A percentile compares a stretch with the other conserved stretches of the same genome.
Evolutionary conservation across 2,113 vertebrate species (phyloP).

Genomic region (Rafetus swinhoei): DNA sequence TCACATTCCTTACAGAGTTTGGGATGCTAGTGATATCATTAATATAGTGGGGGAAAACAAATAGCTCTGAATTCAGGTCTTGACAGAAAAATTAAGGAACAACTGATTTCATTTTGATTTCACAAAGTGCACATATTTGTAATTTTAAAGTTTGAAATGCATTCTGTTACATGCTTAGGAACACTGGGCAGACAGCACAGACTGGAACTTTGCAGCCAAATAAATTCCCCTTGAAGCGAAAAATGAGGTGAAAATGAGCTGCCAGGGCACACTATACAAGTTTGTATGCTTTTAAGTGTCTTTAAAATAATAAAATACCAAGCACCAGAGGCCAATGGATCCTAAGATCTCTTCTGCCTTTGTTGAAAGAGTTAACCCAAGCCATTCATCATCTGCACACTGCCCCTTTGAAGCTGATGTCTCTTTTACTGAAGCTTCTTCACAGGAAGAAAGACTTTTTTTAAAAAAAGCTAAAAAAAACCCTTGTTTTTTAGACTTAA

Average conservation of each 20-base stretch:
- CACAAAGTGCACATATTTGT: not conserved
- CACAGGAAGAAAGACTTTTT: not conserved
- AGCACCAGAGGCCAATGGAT: not conserved
- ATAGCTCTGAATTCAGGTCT: not conserved
- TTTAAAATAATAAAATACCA: not conserved
- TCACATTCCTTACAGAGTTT: not conserved
- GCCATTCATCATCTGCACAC: fast-evolving
- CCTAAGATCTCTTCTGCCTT: not conserved
- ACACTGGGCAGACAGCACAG: not conserved
- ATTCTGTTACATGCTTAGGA: not conserved
- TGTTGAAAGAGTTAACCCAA: not conserved
- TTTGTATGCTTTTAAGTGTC: not conserved
- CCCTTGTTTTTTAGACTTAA: fast-evolving
- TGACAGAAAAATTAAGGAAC: not conserved
- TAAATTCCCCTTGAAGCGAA: not conserved
- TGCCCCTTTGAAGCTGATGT: not conserved
- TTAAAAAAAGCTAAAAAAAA: not conserved
- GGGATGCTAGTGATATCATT: not conserved
- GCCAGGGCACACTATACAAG: not conserved
- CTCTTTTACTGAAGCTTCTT: not conserved
- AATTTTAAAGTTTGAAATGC: not conserved
- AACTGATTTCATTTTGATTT: not conserved
- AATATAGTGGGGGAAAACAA: not conserved
- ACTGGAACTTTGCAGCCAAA: not conserved
- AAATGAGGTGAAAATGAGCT: not conserved